phyloP scores from a whole-genome alignment of 2,113 vertebrate species.

The Dasyurus viverrinus region DNA sequence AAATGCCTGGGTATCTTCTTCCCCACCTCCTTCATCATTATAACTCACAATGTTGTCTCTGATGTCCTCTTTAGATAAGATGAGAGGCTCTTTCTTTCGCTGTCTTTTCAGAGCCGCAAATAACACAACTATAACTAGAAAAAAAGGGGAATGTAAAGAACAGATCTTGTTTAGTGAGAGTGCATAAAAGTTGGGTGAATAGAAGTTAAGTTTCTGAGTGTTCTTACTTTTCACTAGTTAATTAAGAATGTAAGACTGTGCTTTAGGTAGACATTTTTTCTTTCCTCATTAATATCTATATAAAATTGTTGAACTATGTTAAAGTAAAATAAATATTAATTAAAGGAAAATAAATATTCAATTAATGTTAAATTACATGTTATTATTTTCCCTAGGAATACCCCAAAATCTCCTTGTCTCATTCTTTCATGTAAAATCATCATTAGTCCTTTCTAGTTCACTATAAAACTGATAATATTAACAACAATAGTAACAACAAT shows the following conservation, averaged over 20 bases:
- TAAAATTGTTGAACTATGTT: neutral
- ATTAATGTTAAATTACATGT: neutral
- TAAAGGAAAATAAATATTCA: neutral
- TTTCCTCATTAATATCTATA: neutral
- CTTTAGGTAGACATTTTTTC: neutral
- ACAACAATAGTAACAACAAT: neutral
- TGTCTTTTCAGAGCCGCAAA: conserved; percentile 95
- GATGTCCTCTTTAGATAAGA: conserved; percentile 98
- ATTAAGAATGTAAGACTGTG: neutral
- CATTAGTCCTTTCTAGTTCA: conserved; percentile 11
- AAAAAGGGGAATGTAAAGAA: conserved; percentile 59
- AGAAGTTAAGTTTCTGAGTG: neutral
- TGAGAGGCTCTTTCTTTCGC: conserved; percentile 98
- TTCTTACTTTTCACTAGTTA: neutral
- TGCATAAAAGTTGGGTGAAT: neutral
- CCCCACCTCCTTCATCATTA: conserved; percentile 97
- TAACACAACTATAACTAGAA: conserved; percentile 89
- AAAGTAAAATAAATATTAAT: neutral
- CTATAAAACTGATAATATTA: neutral
- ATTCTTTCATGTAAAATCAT: conserved; percentile 29
- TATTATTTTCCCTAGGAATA: conserved; percentile 2
- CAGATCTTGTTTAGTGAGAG: neutral
- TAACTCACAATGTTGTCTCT: conserved; percentile 99
- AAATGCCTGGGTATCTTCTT: conserved; percentile 99
- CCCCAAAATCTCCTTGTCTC: conserved; percentile 14